phyloP scores from a whole-genome alignment of 2,888 invertebrate species.

The Callosobruchus maculatus region DNA sequence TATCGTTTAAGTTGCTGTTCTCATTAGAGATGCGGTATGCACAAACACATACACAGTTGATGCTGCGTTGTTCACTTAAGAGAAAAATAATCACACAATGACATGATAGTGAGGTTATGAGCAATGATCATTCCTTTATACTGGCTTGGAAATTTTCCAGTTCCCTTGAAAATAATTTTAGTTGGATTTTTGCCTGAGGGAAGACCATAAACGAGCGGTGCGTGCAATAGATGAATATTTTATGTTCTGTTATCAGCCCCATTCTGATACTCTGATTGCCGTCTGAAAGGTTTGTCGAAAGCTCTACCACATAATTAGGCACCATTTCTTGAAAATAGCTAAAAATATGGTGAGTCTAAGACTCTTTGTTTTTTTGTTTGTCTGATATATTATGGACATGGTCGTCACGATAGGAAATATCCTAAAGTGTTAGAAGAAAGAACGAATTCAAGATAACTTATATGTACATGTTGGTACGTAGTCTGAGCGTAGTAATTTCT shows the following conservation, averaged over 20 bases:
- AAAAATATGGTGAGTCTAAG: no score
- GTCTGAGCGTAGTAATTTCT: background rate
- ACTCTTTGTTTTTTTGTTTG: no score
- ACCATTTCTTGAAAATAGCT: no score
- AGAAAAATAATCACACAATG: no score
- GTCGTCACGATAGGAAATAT: background rate
- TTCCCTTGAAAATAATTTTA: background rate
- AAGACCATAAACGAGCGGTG: background rate
- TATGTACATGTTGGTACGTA: no score
- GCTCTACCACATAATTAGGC: background rate
- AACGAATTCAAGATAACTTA: background rate
- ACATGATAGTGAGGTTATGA: no score
- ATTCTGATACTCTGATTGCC: background rate
- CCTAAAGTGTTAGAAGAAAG: background rate
- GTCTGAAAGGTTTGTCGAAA: background rate
- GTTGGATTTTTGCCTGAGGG: background rate
- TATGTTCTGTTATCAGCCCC: background rate
- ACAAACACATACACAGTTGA: no score
- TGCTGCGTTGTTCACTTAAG: no score
- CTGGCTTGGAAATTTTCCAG: background rate
- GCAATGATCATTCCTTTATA: no score
- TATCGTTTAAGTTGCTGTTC: no score
- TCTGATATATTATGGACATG: background rate
- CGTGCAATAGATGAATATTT: background rate
- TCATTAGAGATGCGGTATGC: no score